Base-by-base conservation (phyloP, 2,113 vertebrate species). In the Dryoscopus gambensis region DNA sequence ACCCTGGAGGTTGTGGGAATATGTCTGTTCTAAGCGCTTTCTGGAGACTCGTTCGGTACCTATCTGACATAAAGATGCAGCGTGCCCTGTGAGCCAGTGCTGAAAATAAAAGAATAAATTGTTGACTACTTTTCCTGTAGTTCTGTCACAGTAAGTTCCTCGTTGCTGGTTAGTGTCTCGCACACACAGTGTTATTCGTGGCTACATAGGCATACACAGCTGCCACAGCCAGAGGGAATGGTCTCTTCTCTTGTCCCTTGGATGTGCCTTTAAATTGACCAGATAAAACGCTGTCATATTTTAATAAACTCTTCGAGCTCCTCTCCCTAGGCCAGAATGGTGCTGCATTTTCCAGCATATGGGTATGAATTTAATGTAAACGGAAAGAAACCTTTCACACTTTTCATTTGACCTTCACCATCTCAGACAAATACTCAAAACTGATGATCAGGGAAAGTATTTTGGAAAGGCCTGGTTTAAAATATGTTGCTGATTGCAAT, bases 371-470 rank as follows among this genome's bases (percentile, higher is more conserved):
- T n/a, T 42, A 55, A 59, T 18, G 60, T 77, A 74, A 91, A 13
- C 52, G 39, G 46, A 67, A 78, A 84, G n/a, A 70, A 95, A 52
- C 28, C 25, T 95, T 84, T 92, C 64, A 30, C 50, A 37, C 69
- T 93, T 89, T 30, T 50, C 59, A 69, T 89, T 95, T 97, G 95
- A 97, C 96, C 94, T 97, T 96, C 93, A 71, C 37, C 46, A 15
- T 68, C 68, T 86, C n/a, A 33, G 77, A 75, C 35, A 63, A 56
- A 44, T 53, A n/a, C 50, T 69, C 84, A 60, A 75, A 78, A 65
- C 28, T 35, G 47, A 59, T 40, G 25, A 55, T 82, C 10, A 44
- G 49, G 53, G 28, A 33, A 53, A 57, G 30, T 70, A 11, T 70
- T 81, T 90, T 96, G 60, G 14, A 67, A 35, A 70, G 73, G 37